Evolutionary conservation across 1,140 invertebrate genomes (phyloP).

Genomic region (Campoletis sonorensis): DNA sequence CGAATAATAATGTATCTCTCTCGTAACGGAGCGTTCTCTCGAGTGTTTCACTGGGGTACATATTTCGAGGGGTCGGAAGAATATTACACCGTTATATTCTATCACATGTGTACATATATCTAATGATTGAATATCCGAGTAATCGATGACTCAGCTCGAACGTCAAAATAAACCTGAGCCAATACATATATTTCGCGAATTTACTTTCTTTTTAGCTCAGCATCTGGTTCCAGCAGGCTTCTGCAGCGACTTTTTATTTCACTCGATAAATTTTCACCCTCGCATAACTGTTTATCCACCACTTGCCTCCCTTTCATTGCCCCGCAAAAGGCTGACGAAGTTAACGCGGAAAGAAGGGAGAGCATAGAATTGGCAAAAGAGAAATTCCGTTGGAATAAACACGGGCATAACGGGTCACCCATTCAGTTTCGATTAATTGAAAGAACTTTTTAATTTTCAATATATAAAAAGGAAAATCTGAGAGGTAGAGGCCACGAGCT

Average conservation of each 20-base stretch:
- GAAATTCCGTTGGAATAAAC: no score
- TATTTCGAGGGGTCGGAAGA: not conserved
- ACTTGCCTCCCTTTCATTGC: no score
- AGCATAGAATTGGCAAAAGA: no score
- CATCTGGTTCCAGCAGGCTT: not conserved
- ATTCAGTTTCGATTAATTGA: slow-evolving; percentile 14
- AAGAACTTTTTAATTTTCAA: slow-evolving; percentile 18
- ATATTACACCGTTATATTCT: slow-evolving; percentile 13
- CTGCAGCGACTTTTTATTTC: not conserved
- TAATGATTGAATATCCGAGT: slow-evolving; percentile 30
- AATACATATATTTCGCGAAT: not conserved
- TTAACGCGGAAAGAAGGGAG: no score
- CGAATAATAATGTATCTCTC: slow-evolving; percentile 22
- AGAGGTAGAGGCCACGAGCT: not conserved
- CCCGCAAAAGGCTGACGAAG: no score
- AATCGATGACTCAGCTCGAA: slow-evolving; percentile 17
- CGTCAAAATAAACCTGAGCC: slow-evolving; percentile 31
- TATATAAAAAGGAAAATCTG: slow-evolving; percentile 13
- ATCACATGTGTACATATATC: not conserved
- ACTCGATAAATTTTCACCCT: no score
- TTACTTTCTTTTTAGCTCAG: not conserved
- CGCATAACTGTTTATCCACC: no score
- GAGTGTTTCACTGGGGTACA: not conserved
- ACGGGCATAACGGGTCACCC: no score
- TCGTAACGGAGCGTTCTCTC: slow-evolving; percentile 7